phyloP scores from a whole-genome alignment of 2,797 vertebrate species.

The Chiloscyllium punctatum region DNA sequence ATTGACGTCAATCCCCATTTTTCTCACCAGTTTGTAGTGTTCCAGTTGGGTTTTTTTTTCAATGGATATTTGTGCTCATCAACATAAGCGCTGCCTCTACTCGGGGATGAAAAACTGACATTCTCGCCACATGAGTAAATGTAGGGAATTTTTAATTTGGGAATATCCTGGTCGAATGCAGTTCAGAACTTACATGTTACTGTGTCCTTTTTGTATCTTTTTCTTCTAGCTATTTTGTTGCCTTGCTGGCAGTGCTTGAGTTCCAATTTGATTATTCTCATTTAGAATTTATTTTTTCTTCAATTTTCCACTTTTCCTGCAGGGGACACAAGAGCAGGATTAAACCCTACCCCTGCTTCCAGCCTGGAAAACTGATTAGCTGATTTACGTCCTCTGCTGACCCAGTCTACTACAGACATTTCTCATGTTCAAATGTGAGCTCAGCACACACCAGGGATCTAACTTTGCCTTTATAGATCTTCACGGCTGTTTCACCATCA shows the following conservation, averaged over 20 bases:
- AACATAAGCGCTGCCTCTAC: not conserved
- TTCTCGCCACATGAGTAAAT: not conserved
- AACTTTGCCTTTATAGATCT: no score
- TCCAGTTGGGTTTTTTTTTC: not conserved
- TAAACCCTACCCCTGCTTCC: not conserved
- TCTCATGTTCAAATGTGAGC: no score
- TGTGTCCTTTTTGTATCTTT: not conserved
- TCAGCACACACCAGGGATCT: no score
- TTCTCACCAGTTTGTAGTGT: not conserved
- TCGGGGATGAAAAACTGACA: not conserved
- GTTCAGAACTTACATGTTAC: no score
- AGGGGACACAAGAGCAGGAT: not conserved
- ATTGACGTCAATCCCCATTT: constrained; percentile 8
- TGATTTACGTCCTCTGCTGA: not conserved
- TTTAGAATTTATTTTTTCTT: not conserved
- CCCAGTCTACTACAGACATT: not conserved
- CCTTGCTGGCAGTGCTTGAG: not conserved
- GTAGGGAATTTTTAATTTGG: not conserved
- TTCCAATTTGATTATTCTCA: not conserved
- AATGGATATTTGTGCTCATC: not conserved
- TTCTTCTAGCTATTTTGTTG: not conserved
- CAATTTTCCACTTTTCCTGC: not conserved
- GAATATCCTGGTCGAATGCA: not conserved
- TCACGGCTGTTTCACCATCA: no score
- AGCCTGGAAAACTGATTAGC: not conserved